Base-by-base conservation (phyloP, 2,888 invertebrate species). In the Drosophila greeni region DNA sequence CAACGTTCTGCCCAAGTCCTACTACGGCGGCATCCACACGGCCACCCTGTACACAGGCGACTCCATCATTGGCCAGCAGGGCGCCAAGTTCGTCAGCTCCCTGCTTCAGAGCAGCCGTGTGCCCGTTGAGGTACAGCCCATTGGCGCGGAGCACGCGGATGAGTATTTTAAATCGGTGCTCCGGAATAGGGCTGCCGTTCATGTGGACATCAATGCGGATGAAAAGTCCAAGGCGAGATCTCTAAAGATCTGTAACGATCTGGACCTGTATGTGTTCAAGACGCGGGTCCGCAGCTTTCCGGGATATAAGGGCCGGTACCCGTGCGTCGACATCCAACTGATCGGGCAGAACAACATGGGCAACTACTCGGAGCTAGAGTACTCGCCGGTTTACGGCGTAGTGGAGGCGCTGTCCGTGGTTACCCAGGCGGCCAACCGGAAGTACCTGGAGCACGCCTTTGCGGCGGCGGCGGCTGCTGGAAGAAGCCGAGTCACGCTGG, bases 361-460 rank as follows among this genome's bases (percentile, higher is more conserved):
- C 8, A 82, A 83, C 55, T 86, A 73, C 54, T 66, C 79, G 4
- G 86, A 86, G 24, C 37, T 87, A 53, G 87, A 87, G 57, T 87
- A 87, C 24, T 78, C 84, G 2, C 87, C 87, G 4, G 85, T 87
- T 0, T 64, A 70, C 14, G 87, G 86, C 2, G 74, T 87, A 5
- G 85, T 86, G n/a, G 86, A 87, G 64, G 85, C 86, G 4, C 45
- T 87, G 9, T 82, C 75, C 9, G 78, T 86, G 14, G 57, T 74
- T 23, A 71, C 73, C 29, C 51, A 53, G 0, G 20, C 29, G 0
- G n/a, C 31, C 0, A 68, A 73, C 2, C 34, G 61, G 5, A 74
- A 80, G 1, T 85, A 81, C 34, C 69, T 87, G 6, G 33, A 54
- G 1, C 76, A 73, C 24, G 85, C 82, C 0, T 86, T 85, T 24